Evolutionary conservation across 2,888 invertebrate genomes (phyloP).

Genomic region (Elysia crispata): DNA sequence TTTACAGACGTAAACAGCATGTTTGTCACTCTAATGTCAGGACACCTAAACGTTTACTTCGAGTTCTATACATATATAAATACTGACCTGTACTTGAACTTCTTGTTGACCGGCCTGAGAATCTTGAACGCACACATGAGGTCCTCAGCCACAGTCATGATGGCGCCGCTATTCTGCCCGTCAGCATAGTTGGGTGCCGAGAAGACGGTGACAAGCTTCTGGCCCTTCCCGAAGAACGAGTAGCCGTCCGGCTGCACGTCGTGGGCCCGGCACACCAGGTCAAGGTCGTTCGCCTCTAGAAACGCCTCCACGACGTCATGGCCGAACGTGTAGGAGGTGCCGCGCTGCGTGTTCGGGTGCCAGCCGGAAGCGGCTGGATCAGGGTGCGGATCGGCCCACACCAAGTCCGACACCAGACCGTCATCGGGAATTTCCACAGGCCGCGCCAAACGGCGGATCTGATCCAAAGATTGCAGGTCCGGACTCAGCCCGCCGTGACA

Average conservation of each 20-base stretch:
- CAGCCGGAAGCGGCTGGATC: constrained; percentile 39
- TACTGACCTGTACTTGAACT: constrained; percentile 25
- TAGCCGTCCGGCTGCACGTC: constrained; percentile 46
- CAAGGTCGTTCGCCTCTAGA: constrained; percentile 38
- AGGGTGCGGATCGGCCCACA: constrained; percentile 48
- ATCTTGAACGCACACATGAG: constrained; percentile 47
- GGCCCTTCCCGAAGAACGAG: constrained; percentile 40
- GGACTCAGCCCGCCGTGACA: constrained; percentile 49
- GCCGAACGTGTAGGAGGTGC: constrained; percentile 42
- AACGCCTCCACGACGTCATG: constrained; percentile 41
- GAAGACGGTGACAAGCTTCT: constrained; percentile 48
- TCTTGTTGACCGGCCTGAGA: constrained; percentile 9
- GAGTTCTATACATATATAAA: too few species aligned
- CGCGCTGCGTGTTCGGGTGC: constrained; percentile 38
- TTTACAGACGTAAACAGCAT: too few species aligned
- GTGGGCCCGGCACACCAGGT: constrained; percentile 46
- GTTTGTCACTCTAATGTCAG: too few species aligned
- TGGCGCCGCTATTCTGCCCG: constrained; percentile 39
- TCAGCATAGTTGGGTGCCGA: constrained; percentile 47
- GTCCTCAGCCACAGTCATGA: constrained; percentile 44
- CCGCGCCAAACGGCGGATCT: constrained; percentile 37
- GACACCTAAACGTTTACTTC: too few species aligned
- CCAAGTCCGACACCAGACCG: constrained; percentile 39
- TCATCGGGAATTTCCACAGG: constrained; percentile 39
- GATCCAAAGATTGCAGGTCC: constrained; percentile 22